Evolutionary conservation across 2,797 vertebrate genomes (phyloP).

Genomic region (Cuniculus paca): DNA sequence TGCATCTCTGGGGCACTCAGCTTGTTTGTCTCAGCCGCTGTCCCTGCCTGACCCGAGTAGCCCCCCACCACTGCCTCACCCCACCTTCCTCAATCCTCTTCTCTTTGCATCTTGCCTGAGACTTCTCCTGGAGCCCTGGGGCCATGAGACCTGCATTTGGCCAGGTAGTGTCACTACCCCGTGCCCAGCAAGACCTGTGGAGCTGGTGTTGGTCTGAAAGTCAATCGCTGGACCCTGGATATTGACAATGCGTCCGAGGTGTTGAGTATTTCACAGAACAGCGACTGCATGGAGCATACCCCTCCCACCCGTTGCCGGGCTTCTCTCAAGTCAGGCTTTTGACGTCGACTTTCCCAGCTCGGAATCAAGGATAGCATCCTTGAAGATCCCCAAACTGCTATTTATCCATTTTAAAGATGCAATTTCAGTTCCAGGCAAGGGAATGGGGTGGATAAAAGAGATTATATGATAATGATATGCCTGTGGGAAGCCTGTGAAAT

Average conservation of each 20-base stretch:
- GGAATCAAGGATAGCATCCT: conserved; percentile 54
- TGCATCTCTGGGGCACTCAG: background rate
- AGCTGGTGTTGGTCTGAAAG: background rate
- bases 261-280: background rate
- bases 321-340: conserved; percentile 58
- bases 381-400: conserved; percentile 70
- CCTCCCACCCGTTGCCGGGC: background rate
- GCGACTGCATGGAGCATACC: background rate
- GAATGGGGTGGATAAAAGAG: conserved; percentile 83
- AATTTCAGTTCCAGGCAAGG: conserved; percentile 78
- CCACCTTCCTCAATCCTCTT: background rate
- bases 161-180: background rate
- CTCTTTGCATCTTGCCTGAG: background rate
- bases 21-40: background rate
- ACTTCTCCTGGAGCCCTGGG: background rate
- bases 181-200: accelerated
- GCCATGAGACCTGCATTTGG: background rate
- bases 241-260: background rate
- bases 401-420: conserved; percentile 81
- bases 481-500: conserved; percentile 77
- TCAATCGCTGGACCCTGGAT: background rate
- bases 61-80: background rate
- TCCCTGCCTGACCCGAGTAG: background rate
- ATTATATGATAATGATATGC: conserved; percentile 82
- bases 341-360: conserved; percentile 69